Evolutionary conservation across 2,113 vertebrate genomes (phyloP), one percentile per base, ranked within the genome.

Genomic region (Mirounga angustirostris): DNA sequence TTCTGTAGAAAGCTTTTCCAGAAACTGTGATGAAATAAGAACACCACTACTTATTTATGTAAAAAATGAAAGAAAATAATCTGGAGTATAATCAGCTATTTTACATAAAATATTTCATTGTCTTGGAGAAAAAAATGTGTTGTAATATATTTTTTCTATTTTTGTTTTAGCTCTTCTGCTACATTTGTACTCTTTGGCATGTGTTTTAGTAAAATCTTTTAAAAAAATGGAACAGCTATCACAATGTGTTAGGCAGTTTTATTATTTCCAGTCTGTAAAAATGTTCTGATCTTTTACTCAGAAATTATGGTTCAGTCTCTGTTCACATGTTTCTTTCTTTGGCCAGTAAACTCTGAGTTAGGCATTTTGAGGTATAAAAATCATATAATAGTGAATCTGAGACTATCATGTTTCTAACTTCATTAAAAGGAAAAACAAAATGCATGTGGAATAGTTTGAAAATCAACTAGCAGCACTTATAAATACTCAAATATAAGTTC

Each of bases 91-190:
- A 36, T 76, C 36, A 46, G 4, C 1, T 91, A 30, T 92, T 89
- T 78, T 50, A 61, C 56, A 59, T 71, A 84, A 93, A 85, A 19
- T 84, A 74, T 58, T 89, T 92, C 16, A 73, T 59, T 59, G 59
- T 46, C 15, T 61, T 89, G 2, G 28, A 94, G 22, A 61, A 91
- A 92, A n/a, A n/a, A 18, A 30, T 18, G 4, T 50, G 4, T 58
- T 86, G 4, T 61, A 33, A 69, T 84, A 30, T 74, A 46, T 71
- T 61, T 71, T 81, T 14, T 89, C 65, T 15, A 21, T 89, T 3
- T 43, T 87, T 78, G 28, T 50, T 96, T 95, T 76, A 83, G n/a
- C 2, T 87, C 33, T 90, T 85, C 50, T 96, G 15, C 13, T 33
- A 86, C 7, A 73, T 80, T 76, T 85, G 21, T 79, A 22, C 5